Evolutionary conservation across 2,113 vertebrate species (phyloP), one percentile per base, ranked within the genome.

Genomic region (Muntiacus muntjak): DNA sequence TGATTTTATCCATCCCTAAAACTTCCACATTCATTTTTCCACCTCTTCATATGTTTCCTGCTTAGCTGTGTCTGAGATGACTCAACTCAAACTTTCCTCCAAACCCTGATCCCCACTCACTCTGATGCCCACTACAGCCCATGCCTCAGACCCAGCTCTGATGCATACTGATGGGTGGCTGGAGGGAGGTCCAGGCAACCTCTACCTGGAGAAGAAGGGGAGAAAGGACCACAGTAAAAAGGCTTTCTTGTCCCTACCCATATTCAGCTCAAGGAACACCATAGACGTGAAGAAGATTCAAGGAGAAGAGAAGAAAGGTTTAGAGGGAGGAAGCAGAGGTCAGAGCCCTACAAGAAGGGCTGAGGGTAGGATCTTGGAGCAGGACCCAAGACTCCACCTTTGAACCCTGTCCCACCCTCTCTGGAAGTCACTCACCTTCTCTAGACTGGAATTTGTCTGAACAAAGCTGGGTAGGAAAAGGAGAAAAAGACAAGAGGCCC

Each of bases 351-450:
- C 14, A n/a, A 16, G 83, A 57, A 67, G 7, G 28, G 9, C 33
- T 5, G 21, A 30, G 28, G 55, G 12, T 1, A 0, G 14, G 30
- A 45, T 33, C 6, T 25, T 5, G 28, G n/a, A 47, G 28, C 19
- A 67, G 47, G 26, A 45, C 21, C 14, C 7, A 26, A 36, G 43
- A 1, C 45, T 28, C 7, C 6, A 17, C 6, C 1, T 50, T 8
- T n/a, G 30, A 14, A 2, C 23, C 16, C 54, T 11, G 33, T 45
- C 7, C 5, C 0, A 1, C 52, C 28, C 21, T 76, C 40, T 64
- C 26, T 26, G 60, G 15, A 43, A 10, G 47, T 71, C 79, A 36
- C 97, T 96, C 78, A 98, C 98, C 93, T 96, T 98, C 74, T 91
- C 85, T 0, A 11, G 23, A 23, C 21, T 67, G 52, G 64, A 10